These are phyloP conservation scores for Balaenoptera acutorostrata DNA, from an alignment of 2,113 vertebrate species.

Conservation along the genomic window DNA sequence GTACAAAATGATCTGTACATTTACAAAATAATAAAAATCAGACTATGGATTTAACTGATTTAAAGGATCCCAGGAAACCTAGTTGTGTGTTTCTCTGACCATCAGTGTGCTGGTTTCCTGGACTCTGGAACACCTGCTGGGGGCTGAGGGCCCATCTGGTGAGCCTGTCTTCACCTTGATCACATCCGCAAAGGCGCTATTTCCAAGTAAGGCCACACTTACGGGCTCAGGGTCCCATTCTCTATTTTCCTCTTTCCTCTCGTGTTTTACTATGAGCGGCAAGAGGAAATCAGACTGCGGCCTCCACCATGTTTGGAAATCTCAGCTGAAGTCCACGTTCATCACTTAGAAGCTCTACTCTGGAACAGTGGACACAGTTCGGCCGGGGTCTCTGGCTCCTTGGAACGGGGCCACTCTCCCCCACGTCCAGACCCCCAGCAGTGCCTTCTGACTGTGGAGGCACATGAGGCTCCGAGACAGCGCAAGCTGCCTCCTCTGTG, in stretches of 20 bases:
- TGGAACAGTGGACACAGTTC: not conserved
- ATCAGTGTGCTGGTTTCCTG: accelerated
- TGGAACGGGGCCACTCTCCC: accelerated
- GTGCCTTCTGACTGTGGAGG: no score
- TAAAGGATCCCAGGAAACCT: not conserved
- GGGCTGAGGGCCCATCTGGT: no score
- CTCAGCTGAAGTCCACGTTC: not conserved
- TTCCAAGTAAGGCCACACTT: not conserved
- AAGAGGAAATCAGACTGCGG: not conserved
- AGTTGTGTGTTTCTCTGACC: not conserved
- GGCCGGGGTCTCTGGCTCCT: not conserved
- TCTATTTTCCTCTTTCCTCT: not conserved
- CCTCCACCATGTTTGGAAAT: not conserved
- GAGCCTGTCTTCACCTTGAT: not conserved
- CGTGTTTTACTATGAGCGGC: not conserved
- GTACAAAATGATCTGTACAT: accelerated
- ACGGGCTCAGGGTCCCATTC: not conserved
- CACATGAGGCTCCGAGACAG: no score
- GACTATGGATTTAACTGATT: not conserved
- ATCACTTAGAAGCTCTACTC: not conserved
- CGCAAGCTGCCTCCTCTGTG: no score
- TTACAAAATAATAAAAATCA: not conserved
- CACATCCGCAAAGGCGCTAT: not conserved
- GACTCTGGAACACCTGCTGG: no score
- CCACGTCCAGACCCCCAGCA: not conserved